These are phyloP conservation scores for Cyclargus thomasi DNA, from an alignment of 1,140 invertebrate species.

Conservation along the genomic window DNA sequence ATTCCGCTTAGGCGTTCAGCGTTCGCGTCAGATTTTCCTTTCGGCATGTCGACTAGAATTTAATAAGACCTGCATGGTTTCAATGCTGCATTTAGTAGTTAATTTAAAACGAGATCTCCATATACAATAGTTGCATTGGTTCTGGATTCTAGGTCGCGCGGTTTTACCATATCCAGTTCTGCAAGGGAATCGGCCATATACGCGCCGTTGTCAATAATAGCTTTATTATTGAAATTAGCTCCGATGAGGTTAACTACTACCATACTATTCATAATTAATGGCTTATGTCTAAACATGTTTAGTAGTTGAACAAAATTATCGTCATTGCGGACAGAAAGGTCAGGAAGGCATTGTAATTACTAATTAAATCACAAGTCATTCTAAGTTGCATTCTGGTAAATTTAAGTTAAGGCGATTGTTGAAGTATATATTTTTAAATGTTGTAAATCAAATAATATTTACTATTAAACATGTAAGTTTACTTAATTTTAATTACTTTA, in stretches of 20 bases:
- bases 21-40: background rate
- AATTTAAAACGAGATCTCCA: conserved; percentile 29
- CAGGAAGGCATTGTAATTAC: too few species aligned
- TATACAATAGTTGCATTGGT: conserved; percentile 31
- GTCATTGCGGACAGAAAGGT: background rate
- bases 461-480: too few species aligned
- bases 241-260: conserved; percentile 24
- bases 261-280: conserved; percentile 12
- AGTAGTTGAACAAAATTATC: background rate
- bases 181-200: conserved; percentile 33
- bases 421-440: too few species aligned
- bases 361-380: too few species aligned
- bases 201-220: conserved; percentile 27
- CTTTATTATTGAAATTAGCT: conserved; percentile 29
- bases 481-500: too few species aligned
- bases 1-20: background rate
- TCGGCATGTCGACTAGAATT: conserved; percentile 1
- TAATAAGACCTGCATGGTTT: conserved; percentile 1
- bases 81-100: conserved; percentile 17
- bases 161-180: conserved; percentile 27
- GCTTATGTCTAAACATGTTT: background rate
- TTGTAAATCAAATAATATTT: too few species aligned
- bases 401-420: too few species aligned
- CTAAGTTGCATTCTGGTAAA: too few species aligned
- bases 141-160: conserved; percentile 32